Evolutionary conservation across 2,797 vertebrate species (phyloP), one percentile per base, ranked within the genome.

Genomic region (Atherinosoma microstoma): DNA sequence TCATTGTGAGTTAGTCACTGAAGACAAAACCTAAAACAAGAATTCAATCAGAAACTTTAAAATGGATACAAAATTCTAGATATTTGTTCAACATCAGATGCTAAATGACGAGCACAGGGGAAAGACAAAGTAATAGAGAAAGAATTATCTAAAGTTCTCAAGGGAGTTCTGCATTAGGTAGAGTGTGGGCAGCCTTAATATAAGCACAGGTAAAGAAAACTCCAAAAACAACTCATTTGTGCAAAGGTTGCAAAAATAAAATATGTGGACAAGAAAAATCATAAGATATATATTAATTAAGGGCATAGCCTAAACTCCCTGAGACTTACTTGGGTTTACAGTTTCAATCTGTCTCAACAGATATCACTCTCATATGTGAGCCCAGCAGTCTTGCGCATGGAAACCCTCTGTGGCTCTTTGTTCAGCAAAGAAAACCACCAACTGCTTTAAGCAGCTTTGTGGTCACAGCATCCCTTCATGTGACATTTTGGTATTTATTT

Each of bases 401-500:
- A 75, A 60, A 64, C 59, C 16, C 7, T 67, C 2, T 15, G 5
- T 22, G 22, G 27, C 57, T 63, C 40, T 22, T 38, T 24, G 45
- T 53, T 49, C 49, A 38, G 47, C 60, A 65, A 56, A 30, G n/a
- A 51, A 69, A 58, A 61, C 36, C 6, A 34, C 77, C 57, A 3
- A 63, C 74, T 69, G 66, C 38, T 79, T 45, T 59, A 64, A 68
- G 78, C 57, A 49, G 79, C 76, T 88, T 75, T 69, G 59, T 62
- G 73, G 22, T 73, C 62, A 58, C 79, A 73, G 68, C 74, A 16
- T 78, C 64, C 35, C 56, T 83, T 70, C 56, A 6, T 63, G 75
- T 85, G 80, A 85, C 81, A 89, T 86, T 90, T 86, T 82, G 85
- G 57, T 70, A 71, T 45, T 65, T 69, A 70, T 47, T 53, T 20